Base-by-base conservation (phyloP, 2,888 invertebrate genomes). In the Muschampia plurimacula region DNA sequence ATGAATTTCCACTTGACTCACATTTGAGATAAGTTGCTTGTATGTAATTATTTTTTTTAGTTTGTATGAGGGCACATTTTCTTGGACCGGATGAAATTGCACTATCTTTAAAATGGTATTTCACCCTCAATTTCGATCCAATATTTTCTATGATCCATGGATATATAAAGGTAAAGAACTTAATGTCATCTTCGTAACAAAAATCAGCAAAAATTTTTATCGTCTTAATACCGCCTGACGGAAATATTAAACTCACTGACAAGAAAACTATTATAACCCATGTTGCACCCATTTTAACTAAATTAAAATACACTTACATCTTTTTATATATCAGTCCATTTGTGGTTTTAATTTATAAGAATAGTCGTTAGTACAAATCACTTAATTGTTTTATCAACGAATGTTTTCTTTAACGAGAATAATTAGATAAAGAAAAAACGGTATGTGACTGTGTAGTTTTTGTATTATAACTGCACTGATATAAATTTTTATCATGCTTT, bases 71-170 rank as follows among this genome's bases (percentile, higher is more conserved):
- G 41, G 76, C 77, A 72, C 84, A 85, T 64, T 82, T 74, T 39
- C 77, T 77, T 22, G 72, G 75, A 8, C 77, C 80, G 13, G 78
- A 77, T 15, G 72, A 74, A 41, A 77, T 73, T 7, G 75, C 79
- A 67, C 75, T 76, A 55, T 80, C 77, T 57, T 78, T 80, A 62
- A 84, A 83, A 60, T 78, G 73, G 68, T 78, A 84, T 12, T 76
- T 74, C 1, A 81, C 80, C 49, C 66, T 73, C 52, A 84, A 69
- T 22, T 79, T 70, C 4, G 75, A 67, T 4, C 82, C 84, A 28
- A 82, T 75, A 49, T 84, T 83, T 36, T 82, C 81, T 2, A 81
- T 76, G 10, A 85, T 75, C 80, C 81, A 85, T 3, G 83, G 84
- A 12, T 81, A 76, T 4, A 79, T 78, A 9, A 70, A 72, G 63